phyloP scores from a whole-genome alignment of 2,888 invertebrate species.

The Cantharis nigra region DNA sequence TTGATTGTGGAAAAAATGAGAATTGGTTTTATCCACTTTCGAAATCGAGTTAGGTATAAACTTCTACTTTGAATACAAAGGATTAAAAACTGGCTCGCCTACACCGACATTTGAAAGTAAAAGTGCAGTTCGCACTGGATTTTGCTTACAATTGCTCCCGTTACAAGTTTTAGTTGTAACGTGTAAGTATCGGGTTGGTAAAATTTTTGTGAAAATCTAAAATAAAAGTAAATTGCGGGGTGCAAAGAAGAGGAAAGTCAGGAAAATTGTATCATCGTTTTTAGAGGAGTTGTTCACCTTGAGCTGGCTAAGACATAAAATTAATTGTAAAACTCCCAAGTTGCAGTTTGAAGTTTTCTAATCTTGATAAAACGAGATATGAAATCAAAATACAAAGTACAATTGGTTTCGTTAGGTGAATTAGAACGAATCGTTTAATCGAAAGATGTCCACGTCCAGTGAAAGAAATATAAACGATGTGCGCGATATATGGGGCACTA shows the following conservation, averaged over 20 bases:
- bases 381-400: constrained; percentile 23
- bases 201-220: not conserved
- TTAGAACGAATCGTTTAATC: not conserved
- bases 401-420: constrained; percentile 1
- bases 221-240: not conserved
- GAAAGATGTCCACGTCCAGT: constrained; percentile 56
- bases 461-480: constrained; percentile 78
- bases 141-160: not conserved
- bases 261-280: constrained; percentile 24
- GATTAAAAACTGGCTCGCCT: constrained; percentile 51
- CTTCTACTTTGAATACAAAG: constrained; percentile 47
- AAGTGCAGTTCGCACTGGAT: constrained; percentile 40
- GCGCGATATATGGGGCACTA: constrained; percentile 61
- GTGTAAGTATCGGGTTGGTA: not conserved
- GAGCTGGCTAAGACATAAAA: constrained; percentile 50
- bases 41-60: constrained; percentile 31
- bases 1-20: not conserved
- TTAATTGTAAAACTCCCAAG: not conserved
- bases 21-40: not conserved
- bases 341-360: constrained; percentile 12
- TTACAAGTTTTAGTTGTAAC: not conserved
- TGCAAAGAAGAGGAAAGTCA: not conserved
- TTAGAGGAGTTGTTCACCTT: constrained; percentile 52
- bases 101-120: constrained; percentile 56
- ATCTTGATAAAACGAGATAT: constrained; percentile 23